These are phyloP conservation scores for Orius laevigatus DNA, from an alignment of 1,140 invertebrate species.

Conservation along the genomic window DNA sequence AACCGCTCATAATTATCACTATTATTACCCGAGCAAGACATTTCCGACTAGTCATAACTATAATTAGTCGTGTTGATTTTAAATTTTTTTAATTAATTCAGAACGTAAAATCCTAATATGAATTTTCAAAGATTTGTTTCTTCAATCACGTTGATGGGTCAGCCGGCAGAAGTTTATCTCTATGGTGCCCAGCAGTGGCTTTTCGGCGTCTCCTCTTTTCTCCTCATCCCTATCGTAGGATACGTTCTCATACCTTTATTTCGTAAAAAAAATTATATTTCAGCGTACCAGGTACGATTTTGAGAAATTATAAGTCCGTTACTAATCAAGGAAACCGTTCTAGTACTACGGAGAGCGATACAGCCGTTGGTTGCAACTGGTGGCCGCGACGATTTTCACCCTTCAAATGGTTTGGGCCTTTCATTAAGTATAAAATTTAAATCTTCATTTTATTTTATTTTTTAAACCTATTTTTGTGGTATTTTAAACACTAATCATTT, in stretches of 20 bases:
- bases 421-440: slow-evolving; percentile 22
- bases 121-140: slow-evolving; percentile 34
- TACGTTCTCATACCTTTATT: slow-evolving; percentile 40
- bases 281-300: slow-evolving; percentile 22
- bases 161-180: slow-evolving; percentile 37
- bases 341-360: slow-evolving; percentile 64
- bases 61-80: background rate
- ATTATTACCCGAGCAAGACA: background rate
- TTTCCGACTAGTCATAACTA: background rate
- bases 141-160: slow-evolving; percentile 39
- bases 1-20: slow-evolving; percentile 1
- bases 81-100: no score
- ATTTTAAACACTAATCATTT: slow-evolving; percentile 1
- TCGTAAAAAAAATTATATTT: slow-evolving; percentile 27
- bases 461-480: background rate
- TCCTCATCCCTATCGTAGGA: slow-evolving; percentile 31
- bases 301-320: background rate
- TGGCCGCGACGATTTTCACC: slow-evolving; percentile 51
- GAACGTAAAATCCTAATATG: slow-evolving; percentile 18
- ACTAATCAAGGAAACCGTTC: slow-evolving; percentile 23
- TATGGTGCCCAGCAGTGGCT: slow-evolving; percentile 30
- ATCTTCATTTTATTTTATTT: background rate
- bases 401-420: slow-evolving; percentile 43
- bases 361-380: slow-evolving; percentile 37
- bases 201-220: slow-evolving; percentile 27